Evolutionary conservation across 2,888 invertebrate species (phyloP).

Genomic region (Osmoderma eremita): DNA sequence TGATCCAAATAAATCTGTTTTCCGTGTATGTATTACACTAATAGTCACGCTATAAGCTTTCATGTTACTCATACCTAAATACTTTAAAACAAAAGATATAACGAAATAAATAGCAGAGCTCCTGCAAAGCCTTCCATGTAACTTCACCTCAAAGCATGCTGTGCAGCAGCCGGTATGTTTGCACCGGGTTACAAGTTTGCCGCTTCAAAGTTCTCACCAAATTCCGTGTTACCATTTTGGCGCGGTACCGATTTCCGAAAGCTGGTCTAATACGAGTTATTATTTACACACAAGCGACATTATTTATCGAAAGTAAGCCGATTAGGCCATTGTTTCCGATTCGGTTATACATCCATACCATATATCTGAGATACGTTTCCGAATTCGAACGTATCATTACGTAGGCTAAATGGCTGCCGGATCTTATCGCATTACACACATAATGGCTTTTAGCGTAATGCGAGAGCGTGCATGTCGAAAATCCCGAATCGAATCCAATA

Average conservation of each 20-base stretch:
- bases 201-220: slow-evolving; percentile 2
- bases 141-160: neutral
- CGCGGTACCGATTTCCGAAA: neutral
- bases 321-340: neutral
- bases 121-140: neutral
- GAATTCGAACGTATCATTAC: slow-evolving; percentile 21
- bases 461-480: slow-evolving; percentile 3
- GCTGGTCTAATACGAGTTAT: slow-evolving; percentile 21
- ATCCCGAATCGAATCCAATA: slow-evolving; percentile 2
- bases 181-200: neutral
- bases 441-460: slow-evolving; percentile 8
- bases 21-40: too few species aligned
- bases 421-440: slow-evolving; percentile 23
- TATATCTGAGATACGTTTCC: slow-evolving; percentile 16
- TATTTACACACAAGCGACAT: slow-evolving; percentile 13
- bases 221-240: neutral
- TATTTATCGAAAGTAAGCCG: slow-evolving; percentile 24
- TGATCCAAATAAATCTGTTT: too few species aligned
- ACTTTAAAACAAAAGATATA: too few species aligned
- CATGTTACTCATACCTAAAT: too few species aligned
- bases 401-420: slow-evolving; percentile 9
- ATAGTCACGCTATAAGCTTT: too few species aligned
- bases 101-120: too few species aligned
- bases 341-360: neutral
- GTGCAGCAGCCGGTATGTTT: neutral